These are phyloP conservation scores for Bubo bubo DNA, from an alignment of 2,113 vertebrate genomes.

Conservation along the genomic window DNA sequence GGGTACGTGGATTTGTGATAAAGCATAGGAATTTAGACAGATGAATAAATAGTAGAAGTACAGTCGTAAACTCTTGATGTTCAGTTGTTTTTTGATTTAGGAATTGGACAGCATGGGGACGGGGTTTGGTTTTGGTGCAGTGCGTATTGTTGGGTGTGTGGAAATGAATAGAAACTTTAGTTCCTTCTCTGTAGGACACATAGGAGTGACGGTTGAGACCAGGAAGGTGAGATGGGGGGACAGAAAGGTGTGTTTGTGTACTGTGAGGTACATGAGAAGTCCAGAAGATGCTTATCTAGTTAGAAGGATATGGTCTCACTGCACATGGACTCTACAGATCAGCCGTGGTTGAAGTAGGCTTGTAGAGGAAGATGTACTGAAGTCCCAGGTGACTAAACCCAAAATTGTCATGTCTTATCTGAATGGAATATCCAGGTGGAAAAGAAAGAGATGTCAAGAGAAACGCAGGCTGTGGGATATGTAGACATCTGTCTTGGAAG, in stretches of 20 bases:
- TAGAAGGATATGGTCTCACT: background rate
- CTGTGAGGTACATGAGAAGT: background rate
- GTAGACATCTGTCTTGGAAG: background rate
- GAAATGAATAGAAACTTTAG: background rate
- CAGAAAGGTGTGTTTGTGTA: background rate
- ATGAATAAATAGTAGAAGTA: background rate
- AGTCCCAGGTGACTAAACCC: background rate
- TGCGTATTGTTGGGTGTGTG: fast-evolving
- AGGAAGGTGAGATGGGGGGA: background rate
- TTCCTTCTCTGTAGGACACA: background rate
- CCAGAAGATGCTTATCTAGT: background rate
- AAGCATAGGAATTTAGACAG: background rate
- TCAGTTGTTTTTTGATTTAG: background rate
- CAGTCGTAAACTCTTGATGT: background rate
- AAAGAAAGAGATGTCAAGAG: background rate
- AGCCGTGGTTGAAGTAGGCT: background rate
- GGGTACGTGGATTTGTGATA: background rate
- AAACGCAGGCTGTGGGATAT: background rate
- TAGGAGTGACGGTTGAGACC: background rate
- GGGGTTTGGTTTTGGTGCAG: background rate
- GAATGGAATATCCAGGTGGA: background rate
- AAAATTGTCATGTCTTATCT: background rate
- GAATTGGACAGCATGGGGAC: background rate
- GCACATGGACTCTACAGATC: background rate
- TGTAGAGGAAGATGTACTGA: background rate